Conservation (phyloP, 2,797 vertebrate genomes). For the Melanotaenia maccullochi region DNA sequence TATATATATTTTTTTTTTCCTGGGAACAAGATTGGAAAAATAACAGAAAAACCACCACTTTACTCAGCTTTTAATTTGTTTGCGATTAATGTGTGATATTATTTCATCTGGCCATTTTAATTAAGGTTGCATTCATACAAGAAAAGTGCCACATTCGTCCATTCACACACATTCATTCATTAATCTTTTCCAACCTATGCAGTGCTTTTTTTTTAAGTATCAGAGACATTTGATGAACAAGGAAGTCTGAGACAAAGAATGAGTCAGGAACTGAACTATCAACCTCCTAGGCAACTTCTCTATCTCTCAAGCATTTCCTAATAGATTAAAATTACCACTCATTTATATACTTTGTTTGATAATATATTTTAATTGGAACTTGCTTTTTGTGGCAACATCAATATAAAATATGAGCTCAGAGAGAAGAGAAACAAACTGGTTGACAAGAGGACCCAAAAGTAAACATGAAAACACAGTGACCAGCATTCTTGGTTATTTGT, state of each 20-base stretch:
- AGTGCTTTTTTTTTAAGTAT: background rate
- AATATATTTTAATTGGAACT: background rate
- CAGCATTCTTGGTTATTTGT: background rate
- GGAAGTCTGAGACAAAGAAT: no score
- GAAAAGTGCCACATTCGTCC: background rate
- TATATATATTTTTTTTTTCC: constrained; percentile 3
- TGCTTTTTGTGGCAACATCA: background rate
- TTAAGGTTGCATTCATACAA: no score
- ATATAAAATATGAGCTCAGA: background rate
- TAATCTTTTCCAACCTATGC: background rate
- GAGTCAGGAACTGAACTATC: no score
- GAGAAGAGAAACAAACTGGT: background rate
- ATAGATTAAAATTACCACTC: background rate
- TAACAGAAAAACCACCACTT: background rate
- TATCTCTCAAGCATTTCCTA: no score
- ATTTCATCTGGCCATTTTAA: background rate
- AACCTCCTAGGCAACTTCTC: no score
- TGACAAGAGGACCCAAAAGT: background rate
- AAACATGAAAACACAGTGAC: background rate
- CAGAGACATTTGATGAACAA: no score
- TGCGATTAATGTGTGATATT: background rate
- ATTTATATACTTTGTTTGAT: no score
- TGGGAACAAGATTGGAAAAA: background rate
- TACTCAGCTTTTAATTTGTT: constrained; percentile 9
- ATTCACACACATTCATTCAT: background rate